Evolutionary conservation across 2,113 vertebrate genomes (phyloP).

Genomic region (Paraplagusia blochii): DNA sequence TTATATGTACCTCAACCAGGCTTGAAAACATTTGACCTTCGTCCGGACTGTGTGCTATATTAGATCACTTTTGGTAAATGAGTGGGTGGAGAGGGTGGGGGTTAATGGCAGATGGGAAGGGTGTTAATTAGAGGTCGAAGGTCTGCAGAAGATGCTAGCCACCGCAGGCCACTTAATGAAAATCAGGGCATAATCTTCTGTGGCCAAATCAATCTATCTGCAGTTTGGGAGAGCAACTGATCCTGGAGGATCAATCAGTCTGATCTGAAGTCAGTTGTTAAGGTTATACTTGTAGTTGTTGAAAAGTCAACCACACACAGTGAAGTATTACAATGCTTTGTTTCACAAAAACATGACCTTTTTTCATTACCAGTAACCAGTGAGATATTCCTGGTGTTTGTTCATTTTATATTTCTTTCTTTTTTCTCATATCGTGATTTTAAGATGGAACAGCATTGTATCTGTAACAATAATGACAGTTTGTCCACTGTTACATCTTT

Average conservation of each 20-base stretch:
- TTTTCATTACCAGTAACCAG: too few relatives aligned
- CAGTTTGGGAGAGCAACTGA: slow-evolving; percentile 31
- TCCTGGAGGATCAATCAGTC: slow-evolving; percentile 40
- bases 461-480: too few relatives aligned
- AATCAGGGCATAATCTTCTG: slow-evolving; percentile 28
- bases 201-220: slow-evolving; percentile 42
- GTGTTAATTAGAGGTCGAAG: slow-evolving; percentile 51
- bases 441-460: too few relatives aligned
- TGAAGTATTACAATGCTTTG: neutral
- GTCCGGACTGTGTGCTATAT: slow-evolving; percentile 33
- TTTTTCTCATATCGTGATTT: too few relatives aligned
- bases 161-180: slow-evolving; percentile 42
- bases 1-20: slow-evolving; percentile 19
- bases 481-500: too few relatives aligned
- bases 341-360: too few relatives aligned
- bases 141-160: slow-evolving; percentile 11
- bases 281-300: slow-evolving; percentile 43
- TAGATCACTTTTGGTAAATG: slow-evolving; percentile 57
- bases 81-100: neutral
- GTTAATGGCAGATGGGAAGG: too few relatives aligned
- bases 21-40: slow-evolving; percentile 58
- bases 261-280: slow-evolving; percentile 38
- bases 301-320: too few relatives aligned
- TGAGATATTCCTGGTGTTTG: too few relatives aligned
- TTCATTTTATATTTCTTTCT: too few relatives aligned